phyloP scores from a whole-genome alignment of 2,113 vertebrate genomes.

The Mungos mungo region DNA sequence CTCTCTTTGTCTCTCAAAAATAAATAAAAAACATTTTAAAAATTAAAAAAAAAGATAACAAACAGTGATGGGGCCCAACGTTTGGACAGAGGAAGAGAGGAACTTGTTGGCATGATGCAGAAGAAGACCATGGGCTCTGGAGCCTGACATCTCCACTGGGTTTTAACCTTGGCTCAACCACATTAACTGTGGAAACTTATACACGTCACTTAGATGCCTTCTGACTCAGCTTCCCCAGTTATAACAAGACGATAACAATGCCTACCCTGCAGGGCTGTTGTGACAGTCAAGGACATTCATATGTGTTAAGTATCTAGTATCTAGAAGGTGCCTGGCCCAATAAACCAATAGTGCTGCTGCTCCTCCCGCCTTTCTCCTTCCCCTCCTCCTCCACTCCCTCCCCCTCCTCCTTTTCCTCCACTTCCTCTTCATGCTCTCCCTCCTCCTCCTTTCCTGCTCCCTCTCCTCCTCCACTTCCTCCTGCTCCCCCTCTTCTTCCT shows the following conservation, averaged over 20 bases:
- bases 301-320: neutral
- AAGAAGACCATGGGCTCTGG: neutral
- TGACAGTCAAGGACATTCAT: neutral
- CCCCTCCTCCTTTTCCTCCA: fast-evolving
- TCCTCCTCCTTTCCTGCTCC: fast-evolving
- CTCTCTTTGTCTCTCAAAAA: too few relatives aligned
- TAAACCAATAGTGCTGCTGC: neutral
- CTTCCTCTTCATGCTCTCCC: neutral
- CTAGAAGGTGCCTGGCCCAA: neutral
- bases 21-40: too few relatives aligned
- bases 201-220: neutral
- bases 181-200: neutral
- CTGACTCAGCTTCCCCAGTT: neutral
- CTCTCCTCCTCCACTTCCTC: too few relatives aligned
- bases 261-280: neutral
- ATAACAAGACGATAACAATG: fast-evolving
- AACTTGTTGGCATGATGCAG: neutral
- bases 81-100: neutral
- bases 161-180: neutral
- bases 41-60: too few relatives aligned
- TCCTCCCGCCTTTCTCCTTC: too few relatives aligned
- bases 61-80: too few relatives aligned
- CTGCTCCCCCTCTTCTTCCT: too few relatives aligned
- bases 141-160: neutral
- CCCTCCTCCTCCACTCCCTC: too few relatives aligned